Evolutionary conservation across 2,888 invertebrate genomes (phyloP), one percentile per base, ranked within the genome.

Genomic region (Orthosia cruda): DNA sequence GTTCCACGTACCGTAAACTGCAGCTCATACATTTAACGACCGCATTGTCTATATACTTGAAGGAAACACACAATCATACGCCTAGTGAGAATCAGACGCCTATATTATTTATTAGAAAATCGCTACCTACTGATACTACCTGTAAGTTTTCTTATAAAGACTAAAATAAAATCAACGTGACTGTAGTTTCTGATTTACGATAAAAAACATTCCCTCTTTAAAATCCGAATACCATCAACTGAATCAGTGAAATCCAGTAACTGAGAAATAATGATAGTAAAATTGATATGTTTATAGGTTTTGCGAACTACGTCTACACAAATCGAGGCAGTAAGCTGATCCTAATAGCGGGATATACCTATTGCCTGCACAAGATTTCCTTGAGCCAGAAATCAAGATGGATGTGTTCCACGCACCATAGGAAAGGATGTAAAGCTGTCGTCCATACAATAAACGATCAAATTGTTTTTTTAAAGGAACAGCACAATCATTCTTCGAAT

Each of bases 381-480:
- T 3, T 18, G 2, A 69, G 26, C 23, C n/a, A 3, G 4, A 78
- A 71, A n/a, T 52, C 52, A 11, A 23, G 58, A n/a, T 75, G 78
- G 79, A 59, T 59, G 71, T 75, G 78, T 54, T 70, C 74, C 4
- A 78, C 78, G n/a, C 78, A 75, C n/a, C 79, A 78, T 15, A 59
- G 16, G 16, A 70, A 78, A 49, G 71, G 78, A 1, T 75, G 79
- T 15, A 75, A 20, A n/a, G 79, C 79, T 15, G 52, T 71, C 4
- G 62, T 80, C 18, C 69, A 79, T 16, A 84, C 83, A 0, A 2
- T 61, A 26, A 79, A 58, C 26, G 69, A 84, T 4, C 5, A 11
- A 3, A 70, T 85, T 45, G 23, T 79, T 3, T 57, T 23, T 5
- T 23, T 12, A 13, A 79, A 49, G 15, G 26, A 55, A 13, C 20